Conservation (phyloP, 2,888 invertebrate species). For the Yponomeuta cagnagella region DNA sequence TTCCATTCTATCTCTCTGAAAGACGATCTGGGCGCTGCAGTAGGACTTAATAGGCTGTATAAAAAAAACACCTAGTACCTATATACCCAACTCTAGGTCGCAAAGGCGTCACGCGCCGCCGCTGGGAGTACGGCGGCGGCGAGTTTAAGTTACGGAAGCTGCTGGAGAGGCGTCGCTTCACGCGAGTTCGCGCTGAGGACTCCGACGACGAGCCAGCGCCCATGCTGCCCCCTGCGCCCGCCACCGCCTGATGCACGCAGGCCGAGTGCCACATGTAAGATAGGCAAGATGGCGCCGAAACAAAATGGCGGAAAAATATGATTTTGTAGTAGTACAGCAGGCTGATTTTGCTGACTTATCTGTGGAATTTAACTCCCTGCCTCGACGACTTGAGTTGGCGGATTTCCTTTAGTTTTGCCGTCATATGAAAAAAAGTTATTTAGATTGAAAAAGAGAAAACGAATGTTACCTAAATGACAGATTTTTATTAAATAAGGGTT, state of each 20-base stretch:
- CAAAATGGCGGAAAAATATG: not conserved
- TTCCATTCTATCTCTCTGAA: too few relatives aligned
- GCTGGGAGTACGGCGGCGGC: constrained; percentile 69
- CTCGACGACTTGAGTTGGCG: too few relatives aligned
- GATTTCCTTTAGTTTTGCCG: too few relatives aligned
- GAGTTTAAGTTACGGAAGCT: constrained; percentile 80
- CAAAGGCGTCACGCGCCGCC: constrained; percentile 49
- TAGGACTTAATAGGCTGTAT: too few relatives aligned
- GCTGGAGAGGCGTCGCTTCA: constrained; percentile 77
- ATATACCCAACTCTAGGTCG: constrained; percentile 42
- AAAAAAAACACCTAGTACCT: too few relatives aligned
- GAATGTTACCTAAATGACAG: too few relatives aligned
- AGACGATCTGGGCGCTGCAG: too few relatives aligned
- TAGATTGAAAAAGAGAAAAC: too few relatives aligned
- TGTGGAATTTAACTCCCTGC: too few relatives aligned
- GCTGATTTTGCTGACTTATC: not conserved
- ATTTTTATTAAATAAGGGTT: too few relatives aligned
- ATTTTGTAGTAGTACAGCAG: not conserved
- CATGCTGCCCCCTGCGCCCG: constrained; percentile 59
- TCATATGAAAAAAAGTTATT: too few relatives aligned
- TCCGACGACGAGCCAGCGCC: constrained; percentile 79
- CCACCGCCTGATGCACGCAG: constrained; percentile 44
- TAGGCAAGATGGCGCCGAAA: not conserved
- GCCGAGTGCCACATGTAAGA: not conserved
- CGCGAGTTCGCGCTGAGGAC: constrained; percentile 79